Conservation (phyloP, 2,888 invertebrate genomes). For the Eurois occulta region DNA sequence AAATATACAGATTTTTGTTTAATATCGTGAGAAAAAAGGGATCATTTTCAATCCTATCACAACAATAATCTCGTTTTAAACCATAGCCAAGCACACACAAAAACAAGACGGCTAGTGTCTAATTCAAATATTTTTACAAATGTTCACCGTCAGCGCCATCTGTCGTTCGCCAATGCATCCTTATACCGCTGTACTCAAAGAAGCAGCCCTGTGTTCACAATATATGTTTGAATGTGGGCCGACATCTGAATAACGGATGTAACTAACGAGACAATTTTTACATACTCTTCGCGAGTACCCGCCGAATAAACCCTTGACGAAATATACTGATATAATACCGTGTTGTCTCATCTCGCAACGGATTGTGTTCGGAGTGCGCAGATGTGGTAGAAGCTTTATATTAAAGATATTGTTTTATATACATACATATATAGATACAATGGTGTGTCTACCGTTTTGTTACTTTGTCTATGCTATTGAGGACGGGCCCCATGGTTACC, state of each 20-base stretch:
- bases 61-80: background rate
- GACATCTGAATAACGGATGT: constrained; percentile 70
- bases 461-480: background rate
- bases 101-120: constrained; percentile 12
- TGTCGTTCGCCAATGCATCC: background rate
- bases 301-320: constrained; percentile 15
- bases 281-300: constrained; percentile 32
- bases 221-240: constrained; percentile 65
- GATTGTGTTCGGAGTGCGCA: constrained; percentile 10
- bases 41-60: background rate
- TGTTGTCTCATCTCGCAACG: constrained; percentile 10
- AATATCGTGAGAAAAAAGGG: too few species aligned
- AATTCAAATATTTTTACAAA: constrained; percentile 5
- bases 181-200: background rate
- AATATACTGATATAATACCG: constrained; percentile 17
- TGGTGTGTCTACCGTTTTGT: background rate
- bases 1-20: too few species aligned
- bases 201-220: constrained; percentile 39
- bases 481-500: background rate
- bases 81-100: background rate
- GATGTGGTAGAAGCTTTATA: constrained; percentile 7
- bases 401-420: constrained; percentile 12
- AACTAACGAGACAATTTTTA: constrained; percentile 75
- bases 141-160: background rate
- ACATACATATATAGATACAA: background rate